Conservation (phyloP, 2,113 vertebrate genomes). For the Stegostoma tigrinum region DNA sequence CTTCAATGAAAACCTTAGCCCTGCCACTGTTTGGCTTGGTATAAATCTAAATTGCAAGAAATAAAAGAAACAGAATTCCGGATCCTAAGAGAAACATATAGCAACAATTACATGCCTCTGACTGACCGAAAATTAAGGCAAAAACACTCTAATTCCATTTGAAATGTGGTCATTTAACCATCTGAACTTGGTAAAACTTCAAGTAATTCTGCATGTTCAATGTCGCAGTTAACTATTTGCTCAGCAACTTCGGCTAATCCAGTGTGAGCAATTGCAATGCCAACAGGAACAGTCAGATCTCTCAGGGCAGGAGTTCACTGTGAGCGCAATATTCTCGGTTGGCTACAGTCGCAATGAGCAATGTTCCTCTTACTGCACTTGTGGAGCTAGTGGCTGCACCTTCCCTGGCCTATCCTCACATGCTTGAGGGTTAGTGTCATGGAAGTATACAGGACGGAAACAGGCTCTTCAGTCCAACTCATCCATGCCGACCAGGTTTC, state of each 20-base stretch:
- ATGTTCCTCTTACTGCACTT: no score
- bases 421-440: no score
- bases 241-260: neutral
- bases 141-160: neutral
- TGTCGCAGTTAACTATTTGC: neutral
- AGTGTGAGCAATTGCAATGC: neutral
- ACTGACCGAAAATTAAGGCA: neutral
- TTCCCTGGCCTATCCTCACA: neutral
- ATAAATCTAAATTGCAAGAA: neutral
- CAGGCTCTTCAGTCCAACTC: no score
- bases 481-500: no score
- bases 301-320: neutral
- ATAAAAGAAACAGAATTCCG: neutral
- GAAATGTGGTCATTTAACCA: neutral
- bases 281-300: neutral
- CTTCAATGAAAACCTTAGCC: neutral
- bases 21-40: neutral
- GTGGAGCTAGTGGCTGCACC: neutral
- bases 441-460: no score
- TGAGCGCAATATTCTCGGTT: neutral
- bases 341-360: neutral
- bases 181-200: neutral
- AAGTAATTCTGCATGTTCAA: neutral
- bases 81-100: neutral
- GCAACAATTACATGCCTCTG: neutral